These are phyloP conservation scores for Oxyura jamaicensis DNA, from an alignment of 2,113 vertebrate species.

Conservation along the genomic window DNA sequence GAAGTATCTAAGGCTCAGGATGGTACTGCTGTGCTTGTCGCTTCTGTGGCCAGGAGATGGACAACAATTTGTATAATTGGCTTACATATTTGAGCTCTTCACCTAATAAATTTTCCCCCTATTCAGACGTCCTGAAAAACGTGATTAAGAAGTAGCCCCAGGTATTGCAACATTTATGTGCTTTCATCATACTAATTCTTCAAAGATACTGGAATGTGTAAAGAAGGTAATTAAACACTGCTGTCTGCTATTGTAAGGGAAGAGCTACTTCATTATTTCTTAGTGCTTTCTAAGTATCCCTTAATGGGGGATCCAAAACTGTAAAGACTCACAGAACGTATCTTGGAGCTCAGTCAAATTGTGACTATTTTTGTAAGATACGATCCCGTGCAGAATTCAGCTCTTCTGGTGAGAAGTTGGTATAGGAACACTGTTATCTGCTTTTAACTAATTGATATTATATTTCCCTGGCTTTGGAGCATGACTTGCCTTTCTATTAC, in stretches of 20 bases:
- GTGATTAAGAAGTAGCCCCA: background rate
- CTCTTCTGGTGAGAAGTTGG: background rate
- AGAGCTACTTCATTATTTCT: background rate
- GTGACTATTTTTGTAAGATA: background rate
- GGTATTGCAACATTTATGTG: background rate
- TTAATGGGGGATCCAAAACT: background rate
- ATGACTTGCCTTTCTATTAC: background rate
- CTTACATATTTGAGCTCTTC: background rate
- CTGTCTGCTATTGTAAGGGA: background rate
- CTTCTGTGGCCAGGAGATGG: background rate
- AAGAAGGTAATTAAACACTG: background rate
- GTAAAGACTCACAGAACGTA: background rate
- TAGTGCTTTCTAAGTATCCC: background rate
- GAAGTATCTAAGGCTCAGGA: background rate
- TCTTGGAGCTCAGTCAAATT: background rate
- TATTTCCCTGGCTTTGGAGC: background rate
- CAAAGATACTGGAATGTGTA: background rate
- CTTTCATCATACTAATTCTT: background rate
- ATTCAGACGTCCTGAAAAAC: background rate
- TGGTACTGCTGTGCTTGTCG: background rate
- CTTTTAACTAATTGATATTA: background rate
- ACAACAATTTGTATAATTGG: background rate
- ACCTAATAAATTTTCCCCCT: background rate
- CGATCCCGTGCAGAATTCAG: background rate
- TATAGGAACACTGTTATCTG: background rate